A percentile compares a stretch with the other conserved stretches of the same genome.
Evolutionary conservation across 1,140 invertebrate genomes (phyloP).

Genomic region (Lysiphlebus fabarum): DNA sequence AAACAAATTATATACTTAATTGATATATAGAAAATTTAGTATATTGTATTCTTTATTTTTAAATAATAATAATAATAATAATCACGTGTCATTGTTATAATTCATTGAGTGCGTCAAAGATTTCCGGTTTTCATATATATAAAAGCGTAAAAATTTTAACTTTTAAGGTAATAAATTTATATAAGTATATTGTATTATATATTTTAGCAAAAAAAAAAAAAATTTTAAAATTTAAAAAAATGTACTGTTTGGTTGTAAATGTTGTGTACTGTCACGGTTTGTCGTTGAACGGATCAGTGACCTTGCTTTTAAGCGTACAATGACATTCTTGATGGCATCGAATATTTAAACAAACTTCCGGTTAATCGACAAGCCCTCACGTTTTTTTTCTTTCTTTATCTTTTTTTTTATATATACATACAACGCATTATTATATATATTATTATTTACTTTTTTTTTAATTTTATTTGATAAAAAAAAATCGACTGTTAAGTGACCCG

Average conservation of each 20-base stretch:
- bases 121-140: conserved; percentile 41
- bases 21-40: too few species aligned
- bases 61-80: too few species aligned
- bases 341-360: conserved; percentile 42
- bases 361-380: conserved; percentile 17
- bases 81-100: conserved; percentile 29
- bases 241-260: not conserved
- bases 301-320: conserved; percentile 43
- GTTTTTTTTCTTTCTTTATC: conserved; percentile 8
- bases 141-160: conserved; percentile 31
- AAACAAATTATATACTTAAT: too few species aligned
- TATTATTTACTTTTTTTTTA: conserved; percentile 10
- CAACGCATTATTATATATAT: too few species aligned
- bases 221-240: too few species aligned
- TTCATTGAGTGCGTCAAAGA: conserved; percentile 22
- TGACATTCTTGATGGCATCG: conserved; percentile 32
- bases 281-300: conserved; percentile 35
- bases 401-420: too few species aligned
- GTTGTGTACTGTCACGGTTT: not conserved
- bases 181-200: too few species aligned
- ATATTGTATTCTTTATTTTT: too few species aligned
- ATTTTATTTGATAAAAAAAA: conserved; percentile 1
- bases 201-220: conserved; percentile 3
- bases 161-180: too few species aligned
- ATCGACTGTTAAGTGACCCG: not conserved